Base-by-base conservation (phyloP, 2,797 vertebrate species). In the Acanthurus leucopareius region DNA sequence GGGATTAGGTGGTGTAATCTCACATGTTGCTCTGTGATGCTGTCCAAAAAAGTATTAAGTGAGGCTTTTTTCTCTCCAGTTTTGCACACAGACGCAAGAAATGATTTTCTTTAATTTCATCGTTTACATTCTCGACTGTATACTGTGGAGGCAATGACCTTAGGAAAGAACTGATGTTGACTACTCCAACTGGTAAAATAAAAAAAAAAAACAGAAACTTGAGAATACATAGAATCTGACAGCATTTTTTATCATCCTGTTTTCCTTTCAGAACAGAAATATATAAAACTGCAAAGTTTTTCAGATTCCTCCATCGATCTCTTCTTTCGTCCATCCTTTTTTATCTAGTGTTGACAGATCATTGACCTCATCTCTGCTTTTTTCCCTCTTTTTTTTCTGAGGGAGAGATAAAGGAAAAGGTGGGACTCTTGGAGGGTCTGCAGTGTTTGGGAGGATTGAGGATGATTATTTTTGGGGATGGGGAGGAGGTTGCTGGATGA, bases 1-100 rank as follows among this genome's bases (percentile, higher is more conserved):
- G 70, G 87, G 90, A 93, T 94, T 93, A 92, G 80, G 63, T 22
- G 60, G 57, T 42, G 79, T 93, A 90, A 93, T 92, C 92, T 89
- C 86, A 84, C 69, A 77, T 75, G 84, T 84, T 89, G 75, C 82
- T 86, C 69, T 73, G 73, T 59, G 20, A 75, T 79, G 80, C 67
- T 69, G 79, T 77, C 75, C 69, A 81, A 81, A 89, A 75, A 81
- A 69, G 25, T 32, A 78, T 54, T 45, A 64, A 80, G 59, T 20
- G 32, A 63, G 53, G 15, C 51, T 60, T 86, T 57, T 32, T 57
- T 32, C 48, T 51, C 2, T 45, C 48, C 25, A 20, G 58, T 69
- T 78, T 73, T 78, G 13, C 42, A 53, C 69, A 28, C 40, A 58
- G 38, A 59, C 19, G 62, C 52, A 73, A n/a, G 61, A 69, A 20